Evolutionary conservation across 1,140 invertebrate genomes (phyloP), one percentile per base, ranked within the genome.

Genomic region (Batillaria attramentaria): DNA sequence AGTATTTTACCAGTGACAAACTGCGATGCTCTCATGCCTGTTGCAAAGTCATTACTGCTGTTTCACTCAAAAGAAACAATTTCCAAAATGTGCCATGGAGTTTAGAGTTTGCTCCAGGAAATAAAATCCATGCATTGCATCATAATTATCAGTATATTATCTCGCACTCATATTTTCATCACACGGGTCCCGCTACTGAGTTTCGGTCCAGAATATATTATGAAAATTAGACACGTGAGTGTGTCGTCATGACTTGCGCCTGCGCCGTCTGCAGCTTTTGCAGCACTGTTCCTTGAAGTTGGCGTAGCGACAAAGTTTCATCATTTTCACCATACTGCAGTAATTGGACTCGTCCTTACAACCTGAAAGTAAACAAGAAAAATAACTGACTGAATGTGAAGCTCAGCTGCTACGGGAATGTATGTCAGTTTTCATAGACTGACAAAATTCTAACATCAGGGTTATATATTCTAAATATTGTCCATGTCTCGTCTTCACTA

Each of bases 241-340:
- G 65, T 20, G 65, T 3, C n/a, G 66, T 78, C 76, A 78, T 6
- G 60, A 70, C 20, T 77, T 41, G 37, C 57, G 65, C 46, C 16
- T 43, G 10, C 74, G 65, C 39, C 41, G 16, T 24, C 74, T 33
- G 72, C 85, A 87, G 39, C 81, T 85, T 39, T 77, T 39, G 79
- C 85, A 87, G 69, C 85, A 87, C 46, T 79, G 79, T n/a, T 68
- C 77, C 69, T 74, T 80, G 66, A 85, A 87, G 66, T 78, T 84
- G 16, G 50, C 70, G 68, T 81, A 83, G 37, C 79, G 50, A 79
- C 86, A 87, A 54, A 87, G 70, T 8, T 81, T 83, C 83, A 87
- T 82, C 41, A 84, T 42, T 31, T 80, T 84, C 13, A 84, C 86
- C 54, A 84, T 82, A 41, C 81, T 84, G 72, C 86, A 87, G 78